A percentile compares a stretch with the other conserved stretches of the same genome.
These are phyloP conservation scores for Tenthredo mesomela DNA, from an alignment of 2,888 invertebrate genomes.

Conservation along the genomic window DNA sequence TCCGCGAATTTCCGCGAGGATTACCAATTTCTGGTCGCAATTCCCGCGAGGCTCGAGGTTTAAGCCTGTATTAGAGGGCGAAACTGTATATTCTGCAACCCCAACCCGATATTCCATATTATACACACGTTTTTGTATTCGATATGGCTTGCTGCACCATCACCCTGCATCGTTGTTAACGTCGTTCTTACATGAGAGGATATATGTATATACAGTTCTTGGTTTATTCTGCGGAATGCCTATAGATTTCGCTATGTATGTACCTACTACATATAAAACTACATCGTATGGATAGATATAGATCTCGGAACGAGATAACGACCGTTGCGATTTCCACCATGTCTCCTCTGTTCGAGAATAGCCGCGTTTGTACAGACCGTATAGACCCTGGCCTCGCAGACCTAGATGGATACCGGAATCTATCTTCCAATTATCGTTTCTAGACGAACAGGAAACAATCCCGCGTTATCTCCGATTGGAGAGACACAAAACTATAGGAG, in stretches of 20 bases:
- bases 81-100: not conserved
- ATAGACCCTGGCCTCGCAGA: not conserved
- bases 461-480: slow-evolving; percentile 13
- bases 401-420: slow-evolving; percentile 17
- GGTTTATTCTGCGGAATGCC: not conserved
- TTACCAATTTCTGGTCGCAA: slow-evolving; percentile 50
- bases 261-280: no score
- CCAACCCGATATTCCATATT: not conserved
- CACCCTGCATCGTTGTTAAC: not conserved
- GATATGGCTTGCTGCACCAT: not conserved
- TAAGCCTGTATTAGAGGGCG: slow-evolving; percentile 7
- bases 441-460: slow-evolving; percentile 33
- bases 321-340: slow-evolving; percentile 15
- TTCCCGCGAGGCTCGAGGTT: slow-evolving; percentile 37
- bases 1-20: slow-evolving; percentile 48
- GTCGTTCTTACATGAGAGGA: not conserved
- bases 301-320: slow-evolving; percentile 24
- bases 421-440: slow-evolving; percentile 44
- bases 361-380: not conserved
- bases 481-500: not conserved
- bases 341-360: not conserved
- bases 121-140: not conserved
- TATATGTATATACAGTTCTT: not conserved
- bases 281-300: not conserved
- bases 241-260: not conserved